Evolutionary conservation across 2,888 invertebrate species (phyloP), one percentile per base, ranked within the genome.

Genomic region (Torymus tubicola): DNA sequence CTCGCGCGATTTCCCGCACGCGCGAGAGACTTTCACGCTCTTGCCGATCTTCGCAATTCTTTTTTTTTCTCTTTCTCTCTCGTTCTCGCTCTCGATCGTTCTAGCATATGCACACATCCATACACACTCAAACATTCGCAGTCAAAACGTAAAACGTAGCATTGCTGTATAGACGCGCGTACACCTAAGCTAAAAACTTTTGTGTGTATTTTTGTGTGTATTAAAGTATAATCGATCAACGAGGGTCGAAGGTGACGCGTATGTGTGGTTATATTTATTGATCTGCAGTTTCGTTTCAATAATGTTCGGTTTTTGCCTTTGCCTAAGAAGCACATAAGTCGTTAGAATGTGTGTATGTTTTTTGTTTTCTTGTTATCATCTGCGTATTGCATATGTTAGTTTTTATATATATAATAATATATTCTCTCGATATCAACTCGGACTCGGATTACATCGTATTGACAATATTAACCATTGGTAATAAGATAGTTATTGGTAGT

Each of bases 171-270:
- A 2, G 13, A 31, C 61, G 60, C 60, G 71, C 42, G 64, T 76
- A 69, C 68, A 57, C 70, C 61, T 77, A 70, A 77, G 64, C 77
- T 77, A 69, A n/a, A 63, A 16, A 14, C 12, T 55, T 31, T 8
- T 69, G 73, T 73, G 42, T 78, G 74, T 71, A 18, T n/a, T 55
- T 31, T 3, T 69, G 76, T 73, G 42, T 78, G 73, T 71, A 67
- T 77, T 53, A 80, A 78, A 82, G 82, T 82, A 77, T 76, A 75
- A 72, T 83, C 77, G 70, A 72, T 63, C 82, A 81, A 83, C 82
- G 52, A 81, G 81, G 71, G 79, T 79, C 79, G 79, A 79, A 81
- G 82, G 75, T 78, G 65, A 79, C 31, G 4, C 5, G 31, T 31
- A 31, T 31, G 31, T 31, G 31, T 31, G 31, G 3, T 3, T 31